Conservation (phyloP, 2,797 vertebrate species). For the Naso thynnoides region DNA sequence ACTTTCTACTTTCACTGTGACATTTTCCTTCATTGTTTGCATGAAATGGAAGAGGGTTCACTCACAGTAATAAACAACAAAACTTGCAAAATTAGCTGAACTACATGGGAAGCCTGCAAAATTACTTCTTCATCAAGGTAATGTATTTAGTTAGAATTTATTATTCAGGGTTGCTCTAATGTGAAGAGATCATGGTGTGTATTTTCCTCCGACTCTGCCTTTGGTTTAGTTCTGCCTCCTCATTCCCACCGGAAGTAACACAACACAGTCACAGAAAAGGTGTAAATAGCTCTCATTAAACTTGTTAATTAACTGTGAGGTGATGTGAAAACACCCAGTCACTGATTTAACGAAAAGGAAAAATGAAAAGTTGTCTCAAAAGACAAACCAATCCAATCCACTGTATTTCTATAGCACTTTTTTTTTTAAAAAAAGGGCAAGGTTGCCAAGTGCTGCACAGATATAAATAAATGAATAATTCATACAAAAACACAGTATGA, state of each 20-base stretch:
- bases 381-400: too few relatives aligned
- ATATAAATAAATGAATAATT: too few relatives aligned
- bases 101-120: too few relatives aligned
- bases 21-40: too few relatives aligned
- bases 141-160: not conserved
- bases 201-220: conserved; percentile 25
- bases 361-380: not conserved
- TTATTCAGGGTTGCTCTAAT: not conserved
- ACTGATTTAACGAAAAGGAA: conserved; percentile 5
- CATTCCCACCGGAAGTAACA: conserved; percentile 46
- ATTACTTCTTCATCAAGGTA: not conserved
- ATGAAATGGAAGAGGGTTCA: too few relatives aligned
- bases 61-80: not conserved
- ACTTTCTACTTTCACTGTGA: not conserved
- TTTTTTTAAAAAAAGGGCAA: too few relatives aligned
- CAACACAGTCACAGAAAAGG: conserved; percentile 52
- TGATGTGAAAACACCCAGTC: conserved; percentile 21
- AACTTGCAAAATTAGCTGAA: not conserved
- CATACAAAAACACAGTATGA: too few relatives aligned
- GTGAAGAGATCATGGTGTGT: not conserved
- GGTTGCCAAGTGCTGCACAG: too few relatives aligned
- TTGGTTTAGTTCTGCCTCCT: conserved; percentile 23
- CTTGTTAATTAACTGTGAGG: conserved; percentile 55
- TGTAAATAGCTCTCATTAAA: conserved; percentile 55
- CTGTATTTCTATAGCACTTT: too few relatives aligned